These are phyloP conservation scores for Xestia rhomboidea DNA, from an alignment of 2,888 invertebrate genomes.

Conservation along the genomic window DNA sequence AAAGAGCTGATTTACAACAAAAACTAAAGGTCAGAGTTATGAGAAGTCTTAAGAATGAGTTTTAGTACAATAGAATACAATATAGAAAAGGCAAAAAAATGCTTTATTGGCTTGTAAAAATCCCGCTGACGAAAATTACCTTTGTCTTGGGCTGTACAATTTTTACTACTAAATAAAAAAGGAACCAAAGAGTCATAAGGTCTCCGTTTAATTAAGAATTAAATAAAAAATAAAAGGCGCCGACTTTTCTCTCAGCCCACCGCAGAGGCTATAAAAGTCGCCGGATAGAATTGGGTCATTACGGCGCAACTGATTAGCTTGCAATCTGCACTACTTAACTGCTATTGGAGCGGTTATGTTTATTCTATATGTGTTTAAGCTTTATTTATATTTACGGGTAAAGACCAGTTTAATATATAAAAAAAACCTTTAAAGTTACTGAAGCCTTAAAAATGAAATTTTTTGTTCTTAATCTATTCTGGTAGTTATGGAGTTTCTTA, in stretches of 20 bases:
- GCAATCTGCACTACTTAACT: slow-evolving; percentile 61
- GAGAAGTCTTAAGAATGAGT: neutral
- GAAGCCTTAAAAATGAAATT: neutral
- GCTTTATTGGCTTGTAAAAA: slow-evolving; percentile 3
- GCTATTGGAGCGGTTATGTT: slow-evolving; percentile 37
- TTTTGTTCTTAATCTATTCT: too few relatives aligned
- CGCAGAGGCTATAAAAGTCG: slow-evolving; percentile 63
- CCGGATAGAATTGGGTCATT: slow-evolving; percentile 61
- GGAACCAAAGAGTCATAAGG: slow-evolving; percentile 18
- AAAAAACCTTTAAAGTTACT: neutral
- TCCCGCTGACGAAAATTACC: neutral
- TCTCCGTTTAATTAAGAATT: slow-evolving; percentile 58
- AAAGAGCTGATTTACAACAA: neutral
- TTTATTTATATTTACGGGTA: neutral
- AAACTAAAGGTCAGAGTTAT: neutral
- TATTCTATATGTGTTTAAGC: slow-evolving; percentile 19
- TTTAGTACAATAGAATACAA: neutral
- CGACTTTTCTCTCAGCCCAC: slow-evolving; percentile 44
- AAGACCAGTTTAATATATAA: neutral
- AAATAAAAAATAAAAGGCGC: slow-evolving; percentile 44
- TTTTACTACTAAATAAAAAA: slow-evolving; percentile 35
- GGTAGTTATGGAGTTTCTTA: neutral
- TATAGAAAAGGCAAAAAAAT: neutral
- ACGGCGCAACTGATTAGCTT: slow-evolving; percentile 57
- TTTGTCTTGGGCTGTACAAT: neutral